A percentile compares a stretch with the other conserved stretches of the same genome.
phyloP scores from a whole-genome alignment of 2,888 invertebrate genomes.

The Bibio marci region DNA sequence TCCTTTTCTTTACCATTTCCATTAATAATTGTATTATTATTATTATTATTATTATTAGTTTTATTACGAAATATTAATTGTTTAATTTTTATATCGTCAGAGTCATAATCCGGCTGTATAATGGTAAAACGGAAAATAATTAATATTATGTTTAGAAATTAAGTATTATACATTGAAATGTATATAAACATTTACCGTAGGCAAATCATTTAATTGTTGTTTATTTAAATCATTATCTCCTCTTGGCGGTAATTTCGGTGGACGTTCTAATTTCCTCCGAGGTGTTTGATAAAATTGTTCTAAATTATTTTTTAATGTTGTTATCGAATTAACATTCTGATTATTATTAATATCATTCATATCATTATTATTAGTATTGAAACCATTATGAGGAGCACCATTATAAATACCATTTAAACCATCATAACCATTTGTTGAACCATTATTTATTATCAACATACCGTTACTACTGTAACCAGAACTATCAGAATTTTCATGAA shows the following conservation, averaged over 20 bases:
- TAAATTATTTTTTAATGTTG: too few relatives aligned
- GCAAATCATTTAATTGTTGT: conserved; percentile 32
- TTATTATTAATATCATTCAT: not conserved
- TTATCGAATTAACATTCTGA: too few relatives aligned
- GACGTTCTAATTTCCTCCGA: conserved; percentile 31
- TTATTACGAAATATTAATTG: conserved; percentile 13
- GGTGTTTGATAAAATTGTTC: too few relatives aligned
- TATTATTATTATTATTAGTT: too few relatives aligned
- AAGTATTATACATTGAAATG: too few relatives aligned
- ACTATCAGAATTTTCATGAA: conserved; percentile 37
- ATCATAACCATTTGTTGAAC: not conserved
- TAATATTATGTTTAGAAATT: too few relatives aligned
- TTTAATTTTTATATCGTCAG: conserved; percentile 26
- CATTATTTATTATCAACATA: conserved; percentile 10
- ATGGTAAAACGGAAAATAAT: too few relatives aligned
- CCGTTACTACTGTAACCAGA: conserved; percentile 34
- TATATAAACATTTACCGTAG: conserved; percentile 28
- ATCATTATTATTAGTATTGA: not conserved
- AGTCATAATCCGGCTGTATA: conserved; percentile 35
- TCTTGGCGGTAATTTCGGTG: conserved; percentile 41
- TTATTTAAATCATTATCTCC: conserved; percentile 30
- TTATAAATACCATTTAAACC: not conserved
- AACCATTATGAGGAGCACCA: not conserved
- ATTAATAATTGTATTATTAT: too few relatives aligned
- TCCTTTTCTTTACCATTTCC: conserved; percentile 19